phyloP scores from a whole-genome alignment of 2,797 vertebrate genomes.

The Carduelis carduelis region DNA sequence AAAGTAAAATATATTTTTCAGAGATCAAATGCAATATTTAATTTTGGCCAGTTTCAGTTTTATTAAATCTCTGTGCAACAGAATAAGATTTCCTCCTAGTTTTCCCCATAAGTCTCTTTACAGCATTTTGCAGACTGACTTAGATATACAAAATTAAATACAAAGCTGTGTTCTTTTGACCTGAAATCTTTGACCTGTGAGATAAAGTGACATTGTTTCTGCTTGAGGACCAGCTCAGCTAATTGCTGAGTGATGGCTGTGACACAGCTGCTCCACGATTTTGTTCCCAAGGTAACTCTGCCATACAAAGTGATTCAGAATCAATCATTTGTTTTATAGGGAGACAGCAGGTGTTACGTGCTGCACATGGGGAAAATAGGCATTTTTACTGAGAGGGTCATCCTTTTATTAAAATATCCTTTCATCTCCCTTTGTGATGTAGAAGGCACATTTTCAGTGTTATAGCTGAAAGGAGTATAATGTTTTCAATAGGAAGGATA shows the following conservation, averaged over 20 bases:
- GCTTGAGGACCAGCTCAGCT: background rate
- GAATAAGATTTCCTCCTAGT: background rate
- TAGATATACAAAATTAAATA: background rate
- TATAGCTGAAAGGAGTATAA: background rate
- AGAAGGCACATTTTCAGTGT: background rate
- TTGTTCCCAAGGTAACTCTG: slow-evolving; percentile 54
- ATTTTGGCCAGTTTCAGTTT: background rate
- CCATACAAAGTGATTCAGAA: background rate
- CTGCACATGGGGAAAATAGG: background rate
- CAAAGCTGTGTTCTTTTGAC: background rate
- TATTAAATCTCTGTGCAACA: background rate
- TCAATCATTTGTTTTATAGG: background rate
- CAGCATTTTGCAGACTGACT: background rate
- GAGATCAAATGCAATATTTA: background rate
- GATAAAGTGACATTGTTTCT: slow-evolving; percentile 17
- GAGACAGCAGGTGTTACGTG: background rate
- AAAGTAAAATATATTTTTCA: background rate
- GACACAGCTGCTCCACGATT: background rate
- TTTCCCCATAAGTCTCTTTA: background rate
- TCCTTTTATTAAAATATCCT: slow-evolving; percentile 22
- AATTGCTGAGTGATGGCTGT: slow-evolving; percentile 29
- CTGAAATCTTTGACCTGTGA: background rate
- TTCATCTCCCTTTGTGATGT: background rate
- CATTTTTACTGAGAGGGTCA: background rate
- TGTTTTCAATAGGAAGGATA: background rate